Base-by-base conservation (phyloP, 2,797 vertebrate genomes). In the Apogon talboti region DNA sequence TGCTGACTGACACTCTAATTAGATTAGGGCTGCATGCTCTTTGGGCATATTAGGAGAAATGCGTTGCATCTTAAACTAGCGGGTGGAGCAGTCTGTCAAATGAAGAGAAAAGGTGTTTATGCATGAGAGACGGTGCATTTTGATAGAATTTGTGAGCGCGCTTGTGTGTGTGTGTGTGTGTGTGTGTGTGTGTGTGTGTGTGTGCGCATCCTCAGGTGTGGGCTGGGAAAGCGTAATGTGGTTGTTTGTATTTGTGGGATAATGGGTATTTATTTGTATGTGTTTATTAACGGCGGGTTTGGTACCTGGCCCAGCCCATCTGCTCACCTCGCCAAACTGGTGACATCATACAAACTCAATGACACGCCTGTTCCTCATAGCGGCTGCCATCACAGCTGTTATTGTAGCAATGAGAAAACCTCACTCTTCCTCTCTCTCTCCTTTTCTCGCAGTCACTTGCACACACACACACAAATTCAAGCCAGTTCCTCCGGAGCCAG, bases 1-100 rank as follows among this genome's bases (percentile, higher is more conserved):
- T 68, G 76, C 85, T 93, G 94, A 92, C 88, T 93, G 91, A 92
- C 89, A 92, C 86, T 85, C 82, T 93, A 94, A 95, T 94, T 92
- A 93, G 92, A 94, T 95, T 93, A 94, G 83, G 81, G 78, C 82
- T 89, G 76, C 85, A 85, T 90, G 90, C 90, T 92, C 92, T 91
- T 89, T 89, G 89, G 91, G 90, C 90, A 91, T 87, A 92, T 93
- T 93, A 92, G 91, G 81, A 83, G 86, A 78, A 89, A 87, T 68
- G 75, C 35, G 43, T 74, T 35, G 81, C 85, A 87, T 94, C 81
- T 91, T 90, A 89, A 89, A 90, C 84, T 83, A 79, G 84, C 65
- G 69, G 87, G 84, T 82, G 83, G 80, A 88, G 84, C 78, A 81
- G 71, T 65, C 78, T 85, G 79, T 86, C 82, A 89, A 74, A 86